Evolutionary conservation across 2,888 invertebrate genomes (phyloP), one percentile per base, ranked within the genome.

Genomic region (Andrena praecox): DNA sequence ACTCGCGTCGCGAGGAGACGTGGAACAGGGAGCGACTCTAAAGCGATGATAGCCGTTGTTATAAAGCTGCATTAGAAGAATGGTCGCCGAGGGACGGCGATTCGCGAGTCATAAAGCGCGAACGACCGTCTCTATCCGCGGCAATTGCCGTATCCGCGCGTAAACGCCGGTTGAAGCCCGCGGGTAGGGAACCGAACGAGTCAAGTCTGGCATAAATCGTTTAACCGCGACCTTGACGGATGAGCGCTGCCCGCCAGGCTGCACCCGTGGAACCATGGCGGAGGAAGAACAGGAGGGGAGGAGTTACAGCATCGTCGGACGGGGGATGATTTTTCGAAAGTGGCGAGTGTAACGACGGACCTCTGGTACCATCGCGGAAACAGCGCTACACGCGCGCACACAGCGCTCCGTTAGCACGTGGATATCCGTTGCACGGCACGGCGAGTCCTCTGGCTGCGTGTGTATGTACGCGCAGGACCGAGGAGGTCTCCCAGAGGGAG

Each of bases 401-500:
- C 35, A 12, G 42, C 56, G 2, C 5, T 56, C 24, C 20, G 8
- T 1, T 2, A n/a, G 35, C 4, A 56, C 33, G 4, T 20, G 33
- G 69, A 52, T 52, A 52, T 52, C 52, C 54, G 33, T 24, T 29
- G 50, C 31, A 4, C 52, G 10, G 50, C 31, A 4, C 52, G 10
- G 12, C 3, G 24, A 0, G 2, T n/a, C 31, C 42, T 8, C 52
- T 16, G 24, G 16, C n/a, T 35, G 60, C 70, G 72, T 64, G 33
- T 60, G 68, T 20, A 56, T 79, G 59, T 69, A 64, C 33, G 64
- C 78, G 78, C 70, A 80, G 67, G 74, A 75, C 67, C 83, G 85
- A 77, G 64, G 82, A 84, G 85, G 85, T 82, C 82, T 87, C 78
- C 81, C 87, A 29, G 67, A 79, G 85, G 85, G 83, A 87, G 87